Conservation (phyloP, 2,113 vertebrate genomes). For the Sterrhoptilus dennistouni region DNA sequence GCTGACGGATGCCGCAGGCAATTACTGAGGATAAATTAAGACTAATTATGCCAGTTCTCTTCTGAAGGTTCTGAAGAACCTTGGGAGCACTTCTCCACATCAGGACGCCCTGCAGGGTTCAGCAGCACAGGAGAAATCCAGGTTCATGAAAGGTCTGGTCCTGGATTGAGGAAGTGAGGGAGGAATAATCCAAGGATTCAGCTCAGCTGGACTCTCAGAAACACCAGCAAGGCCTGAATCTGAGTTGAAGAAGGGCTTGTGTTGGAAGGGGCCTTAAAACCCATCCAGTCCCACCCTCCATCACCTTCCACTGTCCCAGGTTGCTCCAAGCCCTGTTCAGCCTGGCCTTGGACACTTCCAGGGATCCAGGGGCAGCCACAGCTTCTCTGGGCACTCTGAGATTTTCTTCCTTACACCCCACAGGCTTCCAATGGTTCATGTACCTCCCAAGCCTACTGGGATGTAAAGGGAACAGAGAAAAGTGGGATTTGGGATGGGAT, state of each 20-base stretch:
- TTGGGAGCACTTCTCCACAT: not conserved
- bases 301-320: not conserved
- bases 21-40: constrained; percentile 50
- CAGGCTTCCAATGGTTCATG: not conserved
- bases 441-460: not conserved
- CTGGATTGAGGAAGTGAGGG: not conserved
- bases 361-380: not conserved
- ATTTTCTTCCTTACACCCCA: not conserved
- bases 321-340: fast-evolving
- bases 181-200: not conserved
- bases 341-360: not conserved
- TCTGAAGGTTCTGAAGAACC: constrained; percentile 34
- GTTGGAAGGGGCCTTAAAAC: not conserved
- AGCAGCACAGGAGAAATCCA: not conserved
- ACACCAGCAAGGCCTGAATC: not conserved
- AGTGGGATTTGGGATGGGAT: not conserved
- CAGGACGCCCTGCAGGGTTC: not conserved
- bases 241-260: not conserved
- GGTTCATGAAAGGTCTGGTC: not conserved
- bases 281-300: not conserved
- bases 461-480: not conserved
- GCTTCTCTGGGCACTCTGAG: not conserved
- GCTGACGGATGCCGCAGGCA: constrained; percentile 34
- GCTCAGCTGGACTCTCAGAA: not conserved
- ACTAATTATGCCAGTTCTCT: constrained; percentile 26